These are phyloP conservation scores for Dinoponera quadriceps DNA, from an alignment of 1,140 invertebrate genomes.

Conservation along the genomic window DNA sequence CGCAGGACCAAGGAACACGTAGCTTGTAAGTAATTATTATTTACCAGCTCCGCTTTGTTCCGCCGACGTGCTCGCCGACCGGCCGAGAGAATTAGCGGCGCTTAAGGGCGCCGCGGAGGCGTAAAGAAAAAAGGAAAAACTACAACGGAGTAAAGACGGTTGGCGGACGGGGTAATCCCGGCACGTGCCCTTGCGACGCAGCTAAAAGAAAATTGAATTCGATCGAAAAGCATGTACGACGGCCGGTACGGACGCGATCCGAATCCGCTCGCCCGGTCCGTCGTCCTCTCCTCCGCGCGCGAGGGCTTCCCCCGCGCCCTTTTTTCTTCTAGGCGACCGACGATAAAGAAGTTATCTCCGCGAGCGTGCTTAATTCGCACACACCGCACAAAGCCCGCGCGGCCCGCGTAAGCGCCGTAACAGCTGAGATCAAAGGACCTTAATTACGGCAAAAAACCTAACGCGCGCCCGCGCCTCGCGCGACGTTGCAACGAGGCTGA, in stretches of 20 bases:
- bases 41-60: constrained; percentile 15
- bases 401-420: not conserved
- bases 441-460: constrained; percentile 48
- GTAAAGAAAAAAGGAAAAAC: constrained; percentile 3
- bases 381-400: not conserved
- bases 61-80: not conserved
- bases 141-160: constrained; percentile 22
- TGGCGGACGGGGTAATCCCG: constrained; percentile 29
- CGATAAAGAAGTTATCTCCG: constrained; percentile 11
- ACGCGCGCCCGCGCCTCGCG: constrained; percentile 26
- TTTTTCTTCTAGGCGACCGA: constrained; percentile 24
- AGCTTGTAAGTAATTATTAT: constrained; percentile 41
- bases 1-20: not conserved
- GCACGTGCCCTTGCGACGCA: not conserved
- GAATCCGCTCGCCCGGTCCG: not conserved
- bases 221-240: constrained; percentile 9
- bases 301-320: not conserved
- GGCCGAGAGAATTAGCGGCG: not conserved
- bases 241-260: constrained; percentile 38
- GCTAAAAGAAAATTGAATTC: constrained; percentile 30
- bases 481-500: constrained; percentile 58
- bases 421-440: constrained; percentile 33
- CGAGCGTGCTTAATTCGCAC: constrained; percentile 32
- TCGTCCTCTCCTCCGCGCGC: not conserved
- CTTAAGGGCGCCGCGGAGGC: not conserved